phyloP scores from a whole-genome alignment of 2,888 invertebrate species.

The Notodromas monacha region DNA sequence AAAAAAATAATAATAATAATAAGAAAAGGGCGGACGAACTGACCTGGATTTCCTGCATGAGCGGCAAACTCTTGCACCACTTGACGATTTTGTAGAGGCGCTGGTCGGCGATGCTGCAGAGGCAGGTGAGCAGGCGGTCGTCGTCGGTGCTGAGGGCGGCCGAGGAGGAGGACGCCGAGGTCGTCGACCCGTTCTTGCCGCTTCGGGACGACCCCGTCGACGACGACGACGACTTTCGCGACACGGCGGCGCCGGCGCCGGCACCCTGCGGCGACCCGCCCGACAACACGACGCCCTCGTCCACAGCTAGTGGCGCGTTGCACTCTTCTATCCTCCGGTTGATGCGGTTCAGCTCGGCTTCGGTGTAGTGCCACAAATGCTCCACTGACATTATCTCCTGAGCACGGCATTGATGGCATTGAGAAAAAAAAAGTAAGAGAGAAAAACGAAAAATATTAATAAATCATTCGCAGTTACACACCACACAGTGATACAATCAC shows the following conservation, averaged over 20 bases:
- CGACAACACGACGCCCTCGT: slow-evolving; percentile 8
- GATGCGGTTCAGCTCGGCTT: background rate
- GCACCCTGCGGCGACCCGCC: slow-evolving; percentile 15
- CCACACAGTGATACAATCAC: too few relatives aligned
- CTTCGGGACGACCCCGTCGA: slow-evolving; percentile 44
- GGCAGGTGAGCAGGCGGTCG: too few relatives aligned
- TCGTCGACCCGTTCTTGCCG: background rate
- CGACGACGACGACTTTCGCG: slow-evolving; percentile 18
- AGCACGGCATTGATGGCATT: background rate
- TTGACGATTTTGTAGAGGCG: slow-evolving; percentile 84
- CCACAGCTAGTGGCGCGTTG: slow-evolving; percentile 12
- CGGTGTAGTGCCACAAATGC: slow-evolving; percentile 63
- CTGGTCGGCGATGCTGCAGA: slow-evolving; percentile 79
- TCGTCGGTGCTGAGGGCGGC: background rate
- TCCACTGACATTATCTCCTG: slow-evolving; percentile 87
- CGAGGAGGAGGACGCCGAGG: background rate
- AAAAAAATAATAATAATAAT: too few relatives aligned
- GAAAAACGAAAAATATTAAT: slow-evolving; percentile 9
- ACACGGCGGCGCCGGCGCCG: slow-evolving; percentile 9
- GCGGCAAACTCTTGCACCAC: slow-evolving; percentile 86
- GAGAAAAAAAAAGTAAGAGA: slow-evolving; percentile 11
- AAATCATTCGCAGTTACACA: too few relatives aligned
- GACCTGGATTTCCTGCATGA: slow-evolving; percentile 81
- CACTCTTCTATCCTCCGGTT: slow-evolving; percentile 21
- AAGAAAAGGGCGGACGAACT: too few relatives aligned